Base-by-base conservation (phyloP, 1,140 invertebrate species). In the Tetragonula clypearis region DNA sequence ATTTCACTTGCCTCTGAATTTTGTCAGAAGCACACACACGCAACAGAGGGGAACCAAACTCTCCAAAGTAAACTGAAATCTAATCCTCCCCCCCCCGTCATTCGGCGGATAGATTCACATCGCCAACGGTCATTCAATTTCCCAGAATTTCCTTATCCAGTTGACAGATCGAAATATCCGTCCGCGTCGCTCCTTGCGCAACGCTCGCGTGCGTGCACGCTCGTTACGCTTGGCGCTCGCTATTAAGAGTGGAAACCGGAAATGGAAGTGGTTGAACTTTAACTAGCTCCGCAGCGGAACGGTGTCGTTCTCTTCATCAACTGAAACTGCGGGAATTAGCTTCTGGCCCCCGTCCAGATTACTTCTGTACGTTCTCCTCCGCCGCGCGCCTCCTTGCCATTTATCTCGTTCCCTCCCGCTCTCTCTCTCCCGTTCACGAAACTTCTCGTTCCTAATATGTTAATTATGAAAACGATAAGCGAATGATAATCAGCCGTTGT, bases 321-420 rank as follows among this genome's bases (percentile, higher is more conserved):
- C 91, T 89, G 86, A 91, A 93, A 93, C 91, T 93, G 87, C 80
- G 69, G 88, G 88, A 93, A 93, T 93, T 92, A 93, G 92, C 88
- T 92, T 62, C 87, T 93, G 92, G 92, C 92, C 88, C 69, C 69
- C 87, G 86, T 92, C 92, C 92, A 93, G 91, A 93, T 93, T 93
- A 92, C 92, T 92, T 89, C 78, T 87, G 78, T 76, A 75, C 84
- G 80, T 17, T 68, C 79, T 72, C 49, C 73, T 76, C 77, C 53
- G 35, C 30, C 74, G 82, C 35, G 60, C 49, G n/a, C 65, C 58
- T 68, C 66, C 71, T 82, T 15, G 69, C 71, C 86, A 78, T 89
- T 82, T 87, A 73, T 88, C 88, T 89, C 85, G 74, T 89, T 87
- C 81, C 78, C 15, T 30, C 56, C 21, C 14, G 12, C 17, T n/a